These are phyloP conservation scores for Glandiceps talaboti DNA, from an alignment of 53 echinoderm and acorn worm species.

Conservation along the genomic window DNA sequence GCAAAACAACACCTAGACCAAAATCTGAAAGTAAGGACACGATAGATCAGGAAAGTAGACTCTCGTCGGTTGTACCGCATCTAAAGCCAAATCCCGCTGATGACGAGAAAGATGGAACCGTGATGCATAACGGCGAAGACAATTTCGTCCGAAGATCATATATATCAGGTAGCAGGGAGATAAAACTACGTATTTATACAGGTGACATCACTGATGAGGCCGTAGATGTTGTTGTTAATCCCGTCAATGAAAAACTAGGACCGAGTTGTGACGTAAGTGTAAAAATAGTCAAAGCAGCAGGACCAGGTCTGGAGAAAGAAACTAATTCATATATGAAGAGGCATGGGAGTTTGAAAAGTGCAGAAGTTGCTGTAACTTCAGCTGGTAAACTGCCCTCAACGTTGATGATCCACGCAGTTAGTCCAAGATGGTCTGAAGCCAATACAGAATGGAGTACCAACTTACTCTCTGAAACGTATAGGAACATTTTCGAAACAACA, in stretches of 20 bases:
- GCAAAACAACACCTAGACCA: background rate
- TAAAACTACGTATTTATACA: background rate
- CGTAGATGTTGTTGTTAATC: background rate
- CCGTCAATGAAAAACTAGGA: background rate
- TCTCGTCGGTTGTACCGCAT: background rate
- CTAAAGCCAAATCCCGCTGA: too few relatives aligned
- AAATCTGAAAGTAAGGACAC: background rate
- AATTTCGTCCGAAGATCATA: background rate
- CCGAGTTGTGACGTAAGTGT: background rate
- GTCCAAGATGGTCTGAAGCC: background rate
- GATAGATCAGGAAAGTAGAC: background rate
- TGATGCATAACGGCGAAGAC: background rate
- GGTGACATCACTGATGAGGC: background rate
- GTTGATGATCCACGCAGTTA: background rate
- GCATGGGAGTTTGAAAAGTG: background rate
- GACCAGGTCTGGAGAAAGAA: background rate
- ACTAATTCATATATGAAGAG: background rate
- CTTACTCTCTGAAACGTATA: background rate
- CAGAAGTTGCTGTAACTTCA: background rate
- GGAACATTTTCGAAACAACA: background rate
- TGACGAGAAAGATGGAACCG: background rate
- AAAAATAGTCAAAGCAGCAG: background rate
- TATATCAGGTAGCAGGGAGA: background rate
- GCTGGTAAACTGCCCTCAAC: background rate
- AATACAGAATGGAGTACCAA: background rate